Conservation (phyloP, 2,888 invertebrate genomes). For the Cataglyphis cursor region DNA sequence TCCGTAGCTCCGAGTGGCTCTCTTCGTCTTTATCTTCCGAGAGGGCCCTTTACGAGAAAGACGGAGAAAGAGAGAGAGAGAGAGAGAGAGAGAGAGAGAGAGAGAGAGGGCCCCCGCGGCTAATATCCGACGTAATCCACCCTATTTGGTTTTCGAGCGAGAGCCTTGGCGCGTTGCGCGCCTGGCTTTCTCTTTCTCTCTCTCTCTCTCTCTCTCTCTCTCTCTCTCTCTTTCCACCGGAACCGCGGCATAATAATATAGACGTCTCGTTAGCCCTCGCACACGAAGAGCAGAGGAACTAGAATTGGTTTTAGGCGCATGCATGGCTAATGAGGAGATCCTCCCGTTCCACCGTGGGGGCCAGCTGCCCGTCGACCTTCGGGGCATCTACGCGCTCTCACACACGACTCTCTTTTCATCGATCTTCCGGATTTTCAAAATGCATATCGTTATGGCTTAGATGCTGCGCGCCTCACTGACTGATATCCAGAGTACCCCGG, state of each 20-base stretch:
- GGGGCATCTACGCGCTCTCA: conserved; percentile 49
- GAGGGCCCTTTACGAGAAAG: conserved; percentile 69
- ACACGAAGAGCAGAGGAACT: conserved; percentile 70
- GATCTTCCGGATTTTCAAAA: conserved; percentile 58
- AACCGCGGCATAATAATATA: conserved; percentile 83
- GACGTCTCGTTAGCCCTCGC: conserved; percentile 84
- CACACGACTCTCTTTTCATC: conserved; percentile 50
- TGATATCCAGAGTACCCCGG: conserved; percentile 42
- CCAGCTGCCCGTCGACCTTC: conserved; percentile 63
- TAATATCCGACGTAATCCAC: conserved; percentile 78
- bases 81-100: neutral
- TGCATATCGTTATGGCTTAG: conserved; percentile 52
- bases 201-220: conserved; percentile 31
- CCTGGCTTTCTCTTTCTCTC: conserved; percentile 35
- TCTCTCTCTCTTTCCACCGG: conserved; percentile 15
- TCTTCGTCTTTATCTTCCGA: conserved; percentile 78
- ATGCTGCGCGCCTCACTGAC: conserved; percentile 32
- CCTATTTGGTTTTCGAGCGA: conserved; percentile 67
- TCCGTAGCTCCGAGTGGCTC: conserved; percentile 81
- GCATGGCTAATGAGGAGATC: conserved; percentile 83
- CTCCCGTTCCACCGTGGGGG: conserved; percentile 61
- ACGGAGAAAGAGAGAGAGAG: conserved; percentile 55
- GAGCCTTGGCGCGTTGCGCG: conserved; percentile 67
- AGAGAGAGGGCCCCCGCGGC: conserved; percentile 71
- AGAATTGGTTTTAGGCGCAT: conserved; percentile 83